Percentiles rank a stretch among this genome's conserved stretches.
phyloP scores from a whole-genome alignment of 2,888 invertebrate species.

The Lissonota sp. region DNA sequence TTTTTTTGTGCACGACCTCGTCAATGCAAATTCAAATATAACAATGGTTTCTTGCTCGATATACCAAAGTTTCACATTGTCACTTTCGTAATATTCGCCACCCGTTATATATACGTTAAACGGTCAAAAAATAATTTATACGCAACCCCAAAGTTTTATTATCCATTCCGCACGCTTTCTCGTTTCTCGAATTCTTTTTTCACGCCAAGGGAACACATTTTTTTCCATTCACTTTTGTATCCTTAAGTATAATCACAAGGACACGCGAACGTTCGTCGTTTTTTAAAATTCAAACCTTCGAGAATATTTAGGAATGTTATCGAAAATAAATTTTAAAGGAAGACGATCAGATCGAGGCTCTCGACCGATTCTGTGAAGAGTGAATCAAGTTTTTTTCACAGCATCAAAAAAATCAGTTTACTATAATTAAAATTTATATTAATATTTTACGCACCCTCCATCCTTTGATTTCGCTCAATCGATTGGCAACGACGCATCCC shows the following conservation, averaged over 20 bases:
- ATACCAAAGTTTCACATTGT: background rate
- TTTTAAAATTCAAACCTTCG: no score
- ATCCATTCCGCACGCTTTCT: background rate
- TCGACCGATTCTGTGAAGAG: no score
- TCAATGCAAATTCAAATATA: slow-evolving; percentile 16
- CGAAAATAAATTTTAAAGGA: no score
- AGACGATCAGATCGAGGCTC: no score
- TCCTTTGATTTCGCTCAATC: slow-evolving; percentile 79
- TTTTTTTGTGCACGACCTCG: slow-evolving; percentile 12
- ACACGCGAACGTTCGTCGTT: background rate
- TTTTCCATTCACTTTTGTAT: slow-evolving; percentile 37
- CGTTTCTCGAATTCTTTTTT: background rate
- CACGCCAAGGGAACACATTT: background rate
- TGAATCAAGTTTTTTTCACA: no score
- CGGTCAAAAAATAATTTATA: slow-evolving; percentile 4
- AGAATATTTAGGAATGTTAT: no score
- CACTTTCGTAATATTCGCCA: slow-evolving; percentile 8
- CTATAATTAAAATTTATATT: background rate
- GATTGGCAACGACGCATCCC: slow-evolving; percentile 85
- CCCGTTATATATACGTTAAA: no score
- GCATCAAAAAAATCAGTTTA: no score
- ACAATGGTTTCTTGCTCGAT: slow-evolving; percentile 14
- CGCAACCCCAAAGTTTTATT: slow-evolving; percentile 27
- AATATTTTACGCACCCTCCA: slow-evolving; percentile 71
- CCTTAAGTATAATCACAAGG: background rate